phyloP scores from a whole-genome alignment of 2,113 vertebrate genomes.

The Alligator sinensis region DNA sequence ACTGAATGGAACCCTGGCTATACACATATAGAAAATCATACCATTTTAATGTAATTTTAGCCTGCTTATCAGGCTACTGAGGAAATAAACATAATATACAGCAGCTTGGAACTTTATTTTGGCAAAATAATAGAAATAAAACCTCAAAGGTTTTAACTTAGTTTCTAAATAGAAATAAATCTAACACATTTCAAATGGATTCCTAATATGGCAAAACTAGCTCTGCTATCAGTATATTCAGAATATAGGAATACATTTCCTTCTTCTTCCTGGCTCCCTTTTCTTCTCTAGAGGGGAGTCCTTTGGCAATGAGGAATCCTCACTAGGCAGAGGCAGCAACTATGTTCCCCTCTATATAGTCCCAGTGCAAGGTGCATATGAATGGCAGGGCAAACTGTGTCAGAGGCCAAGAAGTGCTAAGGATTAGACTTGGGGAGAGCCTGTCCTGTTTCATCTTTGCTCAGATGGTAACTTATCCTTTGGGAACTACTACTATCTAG shows the following conservation, averaged over 20 bases:
- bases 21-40: background rate
- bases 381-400: background rate
- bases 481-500: background rate
- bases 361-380: background rate
- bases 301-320: background rate
- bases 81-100: background rate
- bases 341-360: background rate
- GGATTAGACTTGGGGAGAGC: background rate
- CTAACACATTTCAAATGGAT: fast-evolving
- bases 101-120: background rate
- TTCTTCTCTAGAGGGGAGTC: background rate
- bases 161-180: too few relatives aligned
- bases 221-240: background rate
- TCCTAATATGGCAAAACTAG: background rate
- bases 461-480: background rate
- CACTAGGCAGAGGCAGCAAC: too few relatives aligned
- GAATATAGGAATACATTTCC: background rate
- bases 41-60: background rate
- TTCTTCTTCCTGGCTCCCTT: background rate
- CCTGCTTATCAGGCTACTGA: background rate
- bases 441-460: background rate
- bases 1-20: background rate
- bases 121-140: background rate
- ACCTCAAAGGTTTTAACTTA: background rate
- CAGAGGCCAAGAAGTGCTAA: background rate